Evolutionary conservation across 2,797 vertebrate genomes (phyloP), one percentile per base, ranked within the genome.

Genomic region (Dendrocincla tyrannina): DNA sequence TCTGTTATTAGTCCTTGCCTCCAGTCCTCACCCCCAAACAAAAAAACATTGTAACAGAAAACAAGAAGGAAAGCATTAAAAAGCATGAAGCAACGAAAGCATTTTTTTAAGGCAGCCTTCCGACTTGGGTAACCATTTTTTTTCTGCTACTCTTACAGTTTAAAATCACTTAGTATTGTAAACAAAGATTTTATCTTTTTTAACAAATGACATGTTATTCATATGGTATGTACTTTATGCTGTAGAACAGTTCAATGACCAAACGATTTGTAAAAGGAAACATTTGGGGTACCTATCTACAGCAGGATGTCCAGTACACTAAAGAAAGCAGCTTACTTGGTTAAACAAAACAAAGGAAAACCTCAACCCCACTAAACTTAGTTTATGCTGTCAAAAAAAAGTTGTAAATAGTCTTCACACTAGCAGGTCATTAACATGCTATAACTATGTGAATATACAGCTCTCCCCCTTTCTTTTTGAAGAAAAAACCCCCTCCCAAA

Each of bases 381-480:
- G 37, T 47, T 58, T 14, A 70, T 19, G 25, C 22, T 50, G 18
- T 32, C 24, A 55, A 47, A 59, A 60, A 60, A 74, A 53, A 46
- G n/a, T 15, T 68, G 56, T 53, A 23, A 68, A 18, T 2, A 39
- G 30, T 15, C 30, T 27, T 64, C 68, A 50, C 17, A 63, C 16
- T 16, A 35, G 22, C 2, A 6, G 16, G 20, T 46, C 42, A 47
- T 18, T 46, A 66, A 46, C 17, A 55, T 9, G 20, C n/a, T 68
- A 12, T 15, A 81, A 42, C 55, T 59, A 28, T 8, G 19, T 42
- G 17, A 59, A 41, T 17, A 66, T 30, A 50, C 7, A 85, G 13
- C 6, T 46, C 3, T 1, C 2, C 2, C 2, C 5, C 28, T 24
- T 37, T 14, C 22, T 17, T 17, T 28, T 35, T 4, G 15, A 14